A percentile compares a stretch with the other conserved stretches of the same genome.
phyloP scores from a whole-genome alignment of 2,797 vertebrate species.

The Holocentrus rufus region DNA sequence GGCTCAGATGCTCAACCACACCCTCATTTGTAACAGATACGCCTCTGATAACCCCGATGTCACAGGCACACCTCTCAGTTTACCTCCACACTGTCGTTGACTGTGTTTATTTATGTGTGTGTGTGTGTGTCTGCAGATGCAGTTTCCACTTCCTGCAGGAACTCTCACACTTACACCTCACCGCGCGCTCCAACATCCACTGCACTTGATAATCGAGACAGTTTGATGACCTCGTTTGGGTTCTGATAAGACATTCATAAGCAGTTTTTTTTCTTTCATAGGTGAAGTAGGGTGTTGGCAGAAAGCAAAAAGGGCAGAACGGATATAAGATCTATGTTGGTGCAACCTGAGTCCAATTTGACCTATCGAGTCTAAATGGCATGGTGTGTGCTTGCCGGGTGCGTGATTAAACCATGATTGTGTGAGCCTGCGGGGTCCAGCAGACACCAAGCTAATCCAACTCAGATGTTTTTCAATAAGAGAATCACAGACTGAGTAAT shows the following conservation, averaged over 20 bases:
- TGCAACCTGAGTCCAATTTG: neutral
- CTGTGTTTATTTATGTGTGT: neutral
- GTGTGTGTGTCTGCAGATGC: conserved; percentile 58
- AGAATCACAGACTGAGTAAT: neutral
- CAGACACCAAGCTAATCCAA: neutral
- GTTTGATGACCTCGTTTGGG: neutral
- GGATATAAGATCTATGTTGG: neutral
- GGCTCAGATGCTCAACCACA: conserved; percentile 43
- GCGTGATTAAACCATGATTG: neutral
- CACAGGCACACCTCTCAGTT: neutral
- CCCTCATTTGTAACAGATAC: neutral
- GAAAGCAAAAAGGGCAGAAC: conserved; percentile 2
- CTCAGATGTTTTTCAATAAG: neutral
- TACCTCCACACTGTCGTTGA: no score
- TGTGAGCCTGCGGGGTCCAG: no score
- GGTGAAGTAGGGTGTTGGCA: no score
- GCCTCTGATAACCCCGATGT: neutral
- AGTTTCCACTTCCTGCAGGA: conserved; percentile 67
- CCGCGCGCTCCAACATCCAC: conserved; percentile 33
- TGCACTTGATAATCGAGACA: neutral
- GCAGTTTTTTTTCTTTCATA: no score
- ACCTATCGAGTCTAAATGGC: no score
- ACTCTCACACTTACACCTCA: conserved; percentile 17
- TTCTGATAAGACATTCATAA: neutral
- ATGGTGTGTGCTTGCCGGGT: neutral